Percentiles rank a stretch among this genome's conserved stretches.
Evolutionary conservation across 2,113 vertebrate species (phyloP).

Genomic region (Vimba vimba): DNA sequence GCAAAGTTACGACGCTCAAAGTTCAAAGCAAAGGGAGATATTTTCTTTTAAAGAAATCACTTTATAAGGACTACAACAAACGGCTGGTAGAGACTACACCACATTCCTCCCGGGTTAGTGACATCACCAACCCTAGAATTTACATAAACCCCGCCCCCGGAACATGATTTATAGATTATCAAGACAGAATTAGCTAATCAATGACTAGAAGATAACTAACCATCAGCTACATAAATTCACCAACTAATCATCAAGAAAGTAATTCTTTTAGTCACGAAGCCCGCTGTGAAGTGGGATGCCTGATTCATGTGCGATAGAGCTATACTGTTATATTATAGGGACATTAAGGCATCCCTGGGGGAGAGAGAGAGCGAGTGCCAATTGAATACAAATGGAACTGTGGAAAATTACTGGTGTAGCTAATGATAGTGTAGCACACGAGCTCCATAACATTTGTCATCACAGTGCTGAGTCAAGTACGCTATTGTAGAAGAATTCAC

Average conservation of each 20-base stretch:
- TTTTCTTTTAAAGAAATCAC: no score
- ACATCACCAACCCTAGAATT: no score
- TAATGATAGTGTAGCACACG: constrained; percentile 35
- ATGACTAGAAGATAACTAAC: no score
- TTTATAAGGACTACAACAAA: no score
- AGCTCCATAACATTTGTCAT: constrained; percentile 42
- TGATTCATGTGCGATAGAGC: neutral
- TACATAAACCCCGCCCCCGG: no score
- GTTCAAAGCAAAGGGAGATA: no score
- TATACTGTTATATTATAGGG: constrained; percentile 2
- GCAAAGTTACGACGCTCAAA: no score
- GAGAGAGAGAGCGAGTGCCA: neutral
- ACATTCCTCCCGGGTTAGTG: no score
- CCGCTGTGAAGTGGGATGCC: neutral
- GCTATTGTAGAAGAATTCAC: constrained; percentile 31
- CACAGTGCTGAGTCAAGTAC: constrained; percentile 28
- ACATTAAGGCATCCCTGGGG: constrained; percentile 9
- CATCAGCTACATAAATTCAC: no score
- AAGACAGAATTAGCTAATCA: no score
- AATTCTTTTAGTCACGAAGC: neutral
- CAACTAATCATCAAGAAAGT: neutral
- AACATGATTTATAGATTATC: no score
- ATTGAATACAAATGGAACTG: constrained; percentile 33
- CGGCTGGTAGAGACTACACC: no score
- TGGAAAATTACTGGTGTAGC: constrained; percentile 35